Percentiles rank a stretch among this genome's conserved stretches.
Conservation (phyloP, 2,113 vertebrate species). For the Dascyllus trimaculatus region DNA sequence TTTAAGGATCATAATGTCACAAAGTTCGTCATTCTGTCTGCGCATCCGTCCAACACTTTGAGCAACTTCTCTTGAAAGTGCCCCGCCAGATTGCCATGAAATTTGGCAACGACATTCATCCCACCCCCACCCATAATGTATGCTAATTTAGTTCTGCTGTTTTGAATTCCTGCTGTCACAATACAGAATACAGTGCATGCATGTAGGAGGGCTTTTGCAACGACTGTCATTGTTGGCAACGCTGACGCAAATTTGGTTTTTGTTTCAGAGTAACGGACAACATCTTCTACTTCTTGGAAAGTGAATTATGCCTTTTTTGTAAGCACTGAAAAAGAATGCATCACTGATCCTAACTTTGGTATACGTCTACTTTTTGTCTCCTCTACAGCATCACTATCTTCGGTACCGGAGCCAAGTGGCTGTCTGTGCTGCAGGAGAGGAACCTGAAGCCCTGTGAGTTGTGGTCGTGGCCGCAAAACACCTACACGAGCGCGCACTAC, state of each 20-base stretch:
- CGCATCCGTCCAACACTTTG: conserved; percentile 9
- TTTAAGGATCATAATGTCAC: no score
- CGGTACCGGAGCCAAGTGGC: conserved; percentile 96
- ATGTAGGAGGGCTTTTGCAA: conserved; percentile 55
- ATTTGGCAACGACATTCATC: conserved; percentile 11
- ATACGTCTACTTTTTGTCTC: not conserved
- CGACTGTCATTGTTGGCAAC: conserved; percentile 37
- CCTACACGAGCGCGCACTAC: not conserved
- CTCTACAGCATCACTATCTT: conserved; percentile 94
- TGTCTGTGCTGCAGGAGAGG: conserved; percentile 93
- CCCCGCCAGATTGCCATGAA: conserved; percentile 29
- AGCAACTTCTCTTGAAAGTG: not conserved
- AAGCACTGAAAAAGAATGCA: not conserved
- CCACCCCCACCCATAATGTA: conserved; percentile 48
- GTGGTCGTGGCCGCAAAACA: not conserved
- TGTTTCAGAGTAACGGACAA: not conserved
- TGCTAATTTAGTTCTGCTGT: conserved; percentile 55
- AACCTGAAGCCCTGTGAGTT: conserved; percentile 92
- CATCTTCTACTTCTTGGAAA: not conserved
- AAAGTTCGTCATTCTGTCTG: not conserved
- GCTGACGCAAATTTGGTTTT: conserved; percentile 29
- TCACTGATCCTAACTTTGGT: not conserved
- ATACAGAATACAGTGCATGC: conserved; percentile 31
- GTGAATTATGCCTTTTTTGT: not conserved
- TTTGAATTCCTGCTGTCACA: conserved; percentile 55